Percentiles rank a stretch among this genome's conserved stretches.
phyloP scores from a whole-genome alignment of 64 coral and sea anemone species.

The Pocillopora verrucosa region DNA sequence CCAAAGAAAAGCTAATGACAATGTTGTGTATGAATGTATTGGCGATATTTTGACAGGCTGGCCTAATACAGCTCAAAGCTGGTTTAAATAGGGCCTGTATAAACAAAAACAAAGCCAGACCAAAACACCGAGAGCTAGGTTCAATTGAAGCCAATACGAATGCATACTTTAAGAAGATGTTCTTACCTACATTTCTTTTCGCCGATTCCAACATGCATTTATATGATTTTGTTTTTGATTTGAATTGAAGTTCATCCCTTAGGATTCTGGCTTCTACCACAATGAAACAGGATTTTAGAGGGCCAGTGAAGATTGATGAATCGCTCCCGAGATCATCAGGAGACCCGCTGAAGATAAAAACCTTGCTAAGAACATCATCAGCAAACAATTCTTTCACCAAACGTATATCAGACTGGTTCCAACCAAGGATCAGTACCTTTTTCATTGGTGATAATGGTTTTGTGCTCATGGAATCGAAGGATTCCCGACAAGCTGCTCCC shows the following conservation, averaged over 20 bases:
- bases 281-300: conserved; percentile 4
- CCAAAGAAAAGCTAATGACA: too few relatives aligned
- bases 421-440: neutral
- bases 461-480: neutral
- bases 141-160: too few relatives aligned
- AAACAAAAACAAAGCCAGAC: too few relatives aligned
- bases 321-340: neutral
- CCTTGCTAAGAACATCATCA: neutral
- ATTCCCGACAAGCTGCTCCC: neutral
- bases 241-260: neutral
- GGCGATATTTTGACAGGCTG: too few relatives aligned
- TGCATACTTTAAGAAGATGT: neutral
- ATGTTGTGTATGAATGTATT: too few relatives aligned
- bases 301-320: neutral
- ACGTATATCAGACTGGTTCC: neutral
- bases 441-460: neutral
- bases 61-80: too few relatives aligned
- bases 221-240: neutral
- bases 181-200: neutral
- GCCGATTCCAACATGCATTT: neutral
- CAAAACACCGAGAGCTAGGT: too few relatives aligned
- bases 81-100: too few relatives aligned
- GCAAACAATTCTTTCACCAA: neutral
- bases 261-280: neutral
- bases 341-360: neutral